phyloP scores from a whole-genome alignment of 2,797 vertebrate genomes.

The Lepilemur ruficaudatus region DNA sequence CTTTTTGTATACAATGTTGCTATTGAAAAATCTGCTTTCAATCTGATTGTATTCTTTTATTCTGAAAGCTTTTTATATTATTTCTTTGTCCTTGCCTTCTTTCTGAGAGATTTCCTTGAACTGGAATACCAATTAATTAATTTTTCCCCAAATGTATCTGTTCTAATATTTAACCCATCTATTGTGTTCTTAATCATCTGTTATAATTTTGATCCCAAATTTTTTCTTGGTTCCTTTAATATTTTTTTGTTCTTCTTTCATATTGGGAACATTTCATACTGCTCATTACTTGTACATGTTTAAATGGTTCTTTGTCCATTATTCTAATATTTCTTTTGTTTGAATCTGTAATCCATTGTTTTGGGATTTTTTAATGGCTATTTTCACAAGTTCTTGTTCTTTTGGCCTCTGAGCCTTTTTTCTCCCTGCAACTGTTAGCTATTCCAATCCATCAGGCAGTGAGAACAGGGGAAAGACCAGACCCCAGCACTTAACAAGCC shows the following conservation, averaged over 20 bases:
- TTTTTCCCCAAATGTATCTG: not conserved
- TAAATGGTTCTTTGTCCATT: not conserved
- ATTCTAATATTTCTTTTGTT: not conserved
- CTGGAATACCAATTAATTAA: not conserved
- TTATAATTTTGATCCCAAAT: not conserved
- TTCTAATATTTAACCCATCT: not conserved
- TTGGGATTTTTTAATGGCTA: not conserved
- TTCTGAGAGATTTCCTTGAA: conserved; percentile 20
- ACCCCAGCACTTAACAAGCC: not conserved
- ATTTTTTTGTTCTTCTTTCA: conserved; percentile 21
- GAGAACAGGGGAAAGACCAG: not conserved
- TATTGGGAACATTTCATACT: not conserved
- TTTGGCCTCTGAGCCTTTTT: not conserved
- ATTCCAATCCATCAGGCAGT: not conserved
- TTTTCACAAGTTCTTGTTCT: conserved; percentile 9
- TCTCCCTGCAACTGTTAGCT: not conserved
- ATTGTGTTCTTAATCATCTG: not conserved
- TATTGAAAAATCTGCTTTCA: not conserved
- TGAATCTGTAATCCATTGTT: not conserved
- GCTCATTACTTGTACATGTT: not conserved
- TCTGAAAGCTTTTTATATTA: not conserved
- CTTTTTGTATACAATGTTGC: not conserved
- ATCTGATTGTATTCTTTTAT: not conserved
- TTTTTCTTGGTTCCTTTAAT: conserved; percentile 16
- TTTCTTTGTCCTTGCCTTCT: not conserved